Evolutionary conservation across 2,888 invertebrate species (phyloP), one percentile per base, ranked within the genome.

Genomic region (Orthonevra nobilis): DNA sequence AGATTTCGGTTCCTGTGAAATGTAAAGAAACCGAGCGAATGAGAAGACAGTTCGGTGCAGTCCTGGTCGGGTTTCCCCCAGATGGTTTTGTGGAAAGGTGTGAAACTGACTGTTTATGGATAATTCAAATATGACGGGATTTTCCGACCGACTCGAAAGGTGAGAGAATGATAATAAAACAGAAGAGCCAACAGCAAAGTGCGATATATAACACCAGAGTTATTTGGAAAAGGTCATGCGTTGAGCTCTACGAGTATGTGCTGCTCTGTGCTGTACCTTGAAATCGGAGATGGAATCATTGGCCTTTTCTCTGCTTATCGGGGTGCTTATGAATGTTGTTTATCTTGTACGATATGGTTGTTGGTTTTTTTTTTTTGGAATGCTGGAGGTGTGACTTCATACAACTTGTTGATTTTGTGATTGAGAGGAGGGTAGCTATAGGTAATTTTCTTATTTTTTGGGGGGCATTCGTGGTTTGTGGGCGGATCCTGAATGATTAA

Each of bases 61-160:
- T 73, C 73, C n/a, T n/a, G n/a, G 77, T 3, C 23, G 23, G 81
- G 77, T 81, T 82, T 81, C 68, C 81, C 75, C 48, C 70, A 48
- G 68, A 79, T 70, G 68, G 64, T 63, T 81, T 77, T 81, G 75
- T 81, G 75, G 61, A 70, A 81, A 83, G 82, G 83, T 82, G 83
- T 83, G 83, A 83, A 82, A 77, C 66, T 82, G 64, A 54, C 79
- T 79, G 61, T 79, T 79, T 79, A 73, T 66, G 56, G 73, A 73
- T 61, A 81, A 79, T 83, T 83, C 82, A 81, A 69, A 81, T 75
- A 81, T 61, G 61, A 79, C 79, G 61, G 79, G 66, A 34, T 68
- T 79, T 79, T 73, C 79, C 79, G 46, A 60, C 73, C 32, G n/a
- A n/a, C n/a, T n/a, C n/a, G 40, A 48, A 66, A 79, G 79, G 79